These are phyloP conservation scores for Sitta europaea DNA, from an alignment of 2,113 vertebrate genomes.

Conservation along the genomic window DNA sequence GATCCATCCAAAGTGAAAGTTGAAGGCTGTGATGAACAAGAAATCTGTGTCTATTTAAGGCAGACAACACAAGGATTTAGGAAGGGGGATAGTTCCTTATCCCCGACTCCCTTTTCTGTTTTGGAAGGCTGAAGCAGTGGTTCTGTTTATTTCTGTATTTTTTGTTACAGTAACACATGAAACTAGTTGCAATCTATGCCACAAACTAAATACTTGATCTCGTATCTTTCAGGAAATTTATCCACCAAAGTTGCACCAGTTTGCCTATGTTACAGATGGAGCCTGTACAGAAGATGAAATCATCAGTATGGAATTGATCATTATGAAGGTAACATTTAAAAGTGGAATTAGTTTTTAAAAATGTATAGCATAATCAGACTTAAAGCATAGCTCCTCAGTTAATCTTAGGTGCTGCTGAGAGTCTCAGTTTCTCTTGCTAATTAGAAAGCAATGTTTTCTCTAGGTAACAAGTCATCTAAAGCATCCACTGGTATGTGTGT, in stretches of 20 bases:
- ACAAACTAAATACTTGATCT: background rate
- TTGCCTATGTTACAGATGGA: slow-evolving; percentile 95
- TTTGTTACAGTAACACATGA: background rate
- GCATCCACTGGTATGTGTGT: background rate
- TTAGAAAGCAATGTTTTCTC: background rate
- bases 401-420: background rate
- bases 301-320: slow-evolving; percentile 90
- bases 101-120: background rate
- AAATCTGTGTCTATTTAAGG: background rate
- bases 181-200: background rate
- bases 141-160: background rate
- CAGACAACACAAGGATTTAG: background rate
- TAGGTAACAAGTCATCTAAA: background rate
- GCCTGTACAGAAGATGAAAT: slow-evolving; percentile 95
- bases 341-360: background rate
- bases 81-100: background rate
- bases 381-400: background rate
- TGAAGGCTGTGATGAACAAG: background rate
- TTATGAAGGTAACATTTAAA: slow-evolving; percentile 86
- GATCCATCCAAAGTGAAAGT: background rate
- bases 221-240: slow-evolving; percentile 86
- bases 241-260: slow-evolving; percentile 93
- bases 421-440: background rate
- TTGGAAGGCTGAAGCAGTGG: background rate
- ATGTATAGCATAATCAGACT: background rate